Evolutionary conservation across 2,113 vertebrate genomes (phyloP).

Genomic region (Ranitomeya imitator): DNA sequence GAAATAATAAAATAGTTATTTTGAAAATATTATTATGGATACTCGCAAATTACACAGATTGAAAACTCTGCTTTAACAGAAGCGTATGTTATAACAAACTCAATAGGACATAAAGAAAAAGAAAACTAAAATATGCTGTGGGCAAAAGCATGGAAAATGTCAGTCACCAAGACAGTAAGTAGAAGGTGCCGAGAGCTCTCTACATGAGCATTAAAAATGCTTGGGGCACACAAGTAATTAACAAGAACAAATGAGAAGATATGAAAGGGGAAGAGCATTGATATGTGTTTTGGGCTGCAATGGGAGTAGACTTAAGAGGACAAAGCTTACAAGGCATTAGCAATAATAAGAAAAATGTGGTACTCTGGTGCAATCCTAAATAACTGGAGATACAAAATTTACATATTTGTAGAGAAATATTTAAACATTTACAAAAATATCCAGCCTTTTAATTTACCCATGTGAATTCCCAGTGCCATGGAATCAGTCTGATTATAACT

Average conservation of each 20-base stretch:
- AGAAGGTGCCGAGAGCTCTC: slow-evolving; percentile 57
- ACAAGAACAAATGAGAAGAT: slow-evolving; percentile 59
- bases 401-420: slow-evolving; percentile 57
- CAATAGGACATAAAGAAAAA: slow-evolving; percentile 53
- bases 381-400: slow-evolving; percentile 51
- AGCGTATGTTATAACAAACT: slow-evolving; percentile 51
- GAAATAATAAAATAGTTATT: neutral
- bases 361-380: slow-evolving; percentile 34
- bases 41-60: slow-evolving; percentile 34
- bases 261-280: slow-evolving; percentile 53
- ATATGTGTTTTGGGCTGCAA: slow-evolving; percentile 56
- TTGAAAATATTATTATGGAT: neutral
- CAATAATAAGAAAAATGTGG: slow-evolving; percentile 39
- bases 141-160: slow-evolving; percentile 54
- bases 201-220: slow-evolving; percentile 59
- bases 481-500: neutral
- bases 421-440: slow-evolving; percentile 56
- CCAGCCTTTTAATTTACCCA: slow-evolving; percentile 46
- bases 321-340: slow-evolving; percentile 55
- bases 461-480: slow-evolving; percentile 30
- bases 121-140: slow-evolving; percentile 50
- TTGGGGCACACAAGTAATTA: slow-evolving; percentile 58
- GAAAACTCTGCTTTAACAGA: slow-evolving; percentile 17
- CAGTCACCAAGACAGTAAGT: slow-evolving; percentile 57
- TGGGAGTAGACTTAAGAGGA: slow-evolving; percentile 59